phyloP scores from a whole-genome alignment of 2,113 vertebrate genomes.

The Anser brachyrhynchus region DNA sequence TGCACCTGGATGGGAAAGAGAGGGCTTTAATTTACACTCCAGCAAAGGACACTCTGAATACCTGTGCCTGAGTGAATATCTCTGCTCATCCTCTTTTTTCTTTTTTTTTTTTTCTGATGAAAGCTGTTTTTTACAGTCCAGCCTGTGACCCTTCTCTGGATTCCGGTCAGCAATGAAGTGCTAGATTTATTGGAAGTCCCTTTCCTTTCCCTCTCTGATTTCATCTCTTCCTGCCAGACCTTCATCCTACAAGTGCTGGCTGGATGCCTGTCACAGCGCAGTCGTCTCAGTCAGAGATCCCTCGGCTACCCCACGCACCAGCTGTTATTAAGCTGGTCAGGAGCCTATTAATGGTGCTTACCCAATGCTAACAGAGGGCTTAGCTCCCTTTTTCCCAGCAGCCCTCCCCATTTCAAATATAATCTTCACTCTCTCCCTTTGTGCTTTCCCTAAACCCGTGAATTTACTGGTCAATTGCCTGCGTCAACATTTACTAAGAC shows the following conservation, averaged over 20 bases:
- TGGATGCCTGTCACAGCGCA: slow-evolving; percentile 14
- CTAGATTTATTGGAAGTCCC: background rate
- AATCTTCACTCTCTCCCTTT: background rate
- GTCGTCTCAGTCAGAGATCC: background rate
- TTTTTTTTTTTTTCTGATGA: background rate
- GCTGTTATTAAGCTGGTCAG: slow-evolving; percentile 24
- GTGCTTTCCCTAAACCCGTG: background rate
- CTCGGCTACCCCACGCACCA: background rate
- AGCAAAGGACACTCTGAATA: background rate
- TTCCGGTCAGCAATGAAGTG: background rate
- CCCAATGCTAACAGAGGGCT: background rate
- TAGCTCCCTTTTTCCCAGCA: background rate
- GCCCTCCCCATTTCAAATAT: background rate
- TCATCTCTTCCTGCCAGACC: slow-evolving; percentile 7
- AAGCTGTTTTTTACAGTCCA: background rate
- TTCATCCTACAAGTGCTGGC: slow-evolving; percentile 12
- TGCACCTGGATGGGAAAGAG: background rate
- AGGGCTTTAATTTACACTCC: background rate
- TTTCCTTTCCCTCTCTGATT: background rate
- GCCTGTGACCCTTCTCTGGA: background rate
- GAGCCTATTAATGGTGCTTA: background rate
- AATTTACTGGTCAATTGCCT: background rate
- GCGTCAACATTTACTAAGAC: background rate
- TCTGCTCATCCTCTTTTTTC: background rate
- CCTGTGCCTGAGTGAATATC: background rate